Evolutionary conservation across 2,888 invertebrate species (phyloP), one percentile per base, ranked within the genome.

Genomic region (Laothoe populi): DNA sequence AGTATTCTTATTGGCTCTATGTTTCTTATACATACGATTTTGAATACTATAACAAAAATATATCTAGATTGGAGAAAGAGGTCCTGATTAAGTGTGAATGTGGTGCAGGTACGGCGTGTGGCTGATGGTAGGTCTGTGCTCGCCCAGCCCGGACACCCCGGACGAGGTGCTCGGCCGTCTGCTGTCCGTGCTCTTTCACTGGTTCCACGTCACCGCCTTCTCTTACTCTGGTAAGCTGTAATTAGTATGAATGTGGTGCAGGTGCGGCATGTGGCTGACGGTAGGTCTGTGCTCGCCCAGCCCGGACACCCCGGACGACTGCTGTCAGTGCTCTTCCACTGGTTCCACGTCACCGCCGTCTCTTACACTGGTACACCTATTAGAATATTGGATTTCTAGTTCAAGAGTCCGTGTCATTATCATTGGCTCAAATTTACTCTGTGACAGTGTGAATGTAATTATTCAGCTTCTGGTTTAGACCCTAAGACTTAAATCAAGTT

Each of bases 191-290:
- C 94, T 99, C 68, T 99, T 99, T 90, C 99, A 99, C 87, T 99
- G 99, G 99, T 99, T 99, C 93, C 98, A 99, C 89, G 97, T 98
- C 75, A 99, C 99, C 16, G 98, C 99, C 1, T 98, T 98, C 86
- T 96, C 99, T 8, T 98, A 98, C 80, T 98, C 99, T 88, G 98
- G 98, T 97, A 88, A 81, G 77, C 31, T 8, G 1, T 31, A 8
- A 4, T 31, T 5, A 10, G 13, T 8, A 4, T 3, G 59, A 35
- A 46, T 42, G 5, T 53, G 16, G 10, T 45, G 3, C 26, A 95
- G 98, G 70, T 99, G 99, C 86, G 99, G 99, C 0, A 98, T 99
- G 61, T 99, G 99, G 99, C 92, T 99, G 70, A 94, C 99, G 82
- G 98, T 99, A 49, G 99, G 99, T 11, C 94, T 99, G 66, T 99